Evolutionary conservation across 2,888 invertebrate species (phyloP).

Genomic region (Luperina nickerlii): DNA sequence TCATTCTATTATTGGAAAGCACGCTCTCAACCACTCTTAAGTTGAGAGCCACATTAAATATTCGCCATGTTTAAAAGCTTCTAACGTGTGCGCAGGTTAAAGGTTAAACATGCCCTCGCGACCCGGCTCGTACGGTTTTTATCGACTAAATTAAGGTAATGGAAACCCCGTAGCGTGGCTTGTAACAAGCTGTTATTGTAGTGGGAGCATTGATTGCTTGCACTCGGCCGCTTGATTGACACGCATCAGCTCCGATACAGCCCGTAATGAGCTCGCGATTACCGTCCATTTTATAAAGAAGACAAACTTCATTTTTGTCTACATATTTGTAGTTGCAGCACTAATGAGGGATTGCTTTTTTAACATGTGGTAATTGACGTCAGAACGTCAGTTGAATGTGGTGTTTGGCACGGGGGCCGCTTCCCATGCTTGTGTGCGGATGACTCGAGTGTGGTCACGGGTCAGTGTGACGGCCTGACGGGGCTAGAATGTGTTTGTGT

Average conservation of each 20-base stretch:
- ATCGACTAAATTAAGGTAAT: conserved; percentile 84
- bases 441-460: conserved; percentile 62
- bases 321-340: conserved; percentile 69
- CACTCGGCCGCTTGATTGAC: conserved; percentile 81
- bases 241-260: conserved; percentile 81
- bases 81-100: conserved; percentile 71
- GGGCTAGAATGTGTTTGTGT: conserved; percentile 62
- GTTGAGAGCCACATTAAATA: conserved; percentile 56
- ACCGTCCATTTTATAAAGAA: conserved; percentile 77
- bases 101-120: conserved; percentile 83
- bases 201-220: conserved; percentile 78
- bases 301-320: conserved; percentile 76
- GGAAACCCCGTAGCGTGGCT: conserved; percentile 78
- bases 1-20: conserved; percentile 51
- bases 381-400: conserved; percentile 68
- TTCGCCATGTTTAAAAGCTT: conserved; percentile 72
- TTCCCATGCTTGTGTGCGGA: conserved; percentile 55
- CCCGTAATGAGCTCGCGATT: conserved; percentile 84
- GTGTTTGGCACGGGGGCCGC: conserved; percentile 61
- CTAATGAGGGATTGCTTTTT: conserved; percentile 75
- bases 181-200: conserved; percentile 86
- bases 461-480: conserved; percentile 70
- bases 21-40: conserved; percentile 36
- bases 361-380: conserved; percentile 73
- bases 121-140: conserved; percentile 78